Evolutionary conservation across 1,140 invertebrate genomes (phyloP).

Genomic region (Diprion similis): DNA sequence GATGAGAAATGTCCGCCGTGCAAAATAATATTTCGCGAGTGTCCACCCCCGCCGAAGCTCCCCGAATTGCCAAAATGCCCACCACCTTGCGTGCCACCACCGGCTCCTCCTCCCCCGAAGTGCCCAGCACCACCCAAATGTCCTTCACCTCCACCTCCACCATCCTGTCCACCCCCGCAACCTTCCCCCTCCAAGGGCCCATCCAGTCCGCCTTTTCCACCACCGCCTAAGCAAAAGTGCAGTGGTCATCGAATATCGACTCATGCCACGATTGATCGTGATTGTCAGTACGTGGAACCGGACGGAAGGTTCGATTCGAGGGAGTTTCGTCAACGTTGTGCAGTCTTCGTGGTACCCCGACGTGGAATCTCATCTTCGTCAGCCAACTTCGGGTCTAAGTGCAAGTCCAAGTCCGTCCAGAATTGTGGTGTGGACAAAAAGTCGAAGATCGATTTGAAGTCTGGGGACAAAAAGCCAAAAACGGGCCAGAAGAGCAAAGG

Average conservation of each 20-base stretch:
- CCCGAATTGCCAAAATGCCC: constrained; percentile 27
- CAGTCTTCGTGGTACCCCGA: neutral
- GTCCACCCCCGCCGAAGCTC: constrained; percentile 27
- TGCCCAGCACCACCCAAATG: constrained; percentile 3
- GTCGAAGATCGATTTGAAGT: neutral
- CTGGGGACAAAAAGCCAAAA: too few relatives aligned
- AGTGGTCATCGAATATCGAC: neutral
- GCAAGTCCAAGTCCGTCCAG: neutral
- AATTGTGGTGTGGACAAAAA: neutral
- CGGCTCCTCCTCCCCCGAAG: constrained; percentile 10
- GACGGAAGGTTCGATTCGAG: neutral
- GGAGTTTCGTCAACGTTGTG: neutral
- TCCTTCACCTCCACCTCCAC: constrained; percentile 16
- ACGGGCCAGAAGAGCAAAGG: neutral
- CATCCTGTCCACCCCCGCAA: constrained; percentile 15
- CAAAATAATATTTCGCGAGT: constrained; percentile 35
- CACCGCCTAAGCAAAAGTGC: constrained; percentile 9
- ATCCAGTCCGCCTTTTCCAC: constrained; percentile 18
- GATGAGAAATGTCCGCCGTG: neutral
- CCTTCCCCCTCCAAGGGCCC: constrained; percentile 19
- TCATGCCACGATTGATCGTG: neutral
- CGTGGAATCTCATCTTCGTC: neutral
- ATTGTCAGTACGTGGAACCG: neutral
- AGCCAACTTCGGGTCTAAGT: neutral
- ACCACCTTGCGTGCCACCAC: constrained; percentile 13